phyloP scores from a whole-genome alignment of 2,797 vertebrate species.

The Hemitrygon akajei region DNA sequence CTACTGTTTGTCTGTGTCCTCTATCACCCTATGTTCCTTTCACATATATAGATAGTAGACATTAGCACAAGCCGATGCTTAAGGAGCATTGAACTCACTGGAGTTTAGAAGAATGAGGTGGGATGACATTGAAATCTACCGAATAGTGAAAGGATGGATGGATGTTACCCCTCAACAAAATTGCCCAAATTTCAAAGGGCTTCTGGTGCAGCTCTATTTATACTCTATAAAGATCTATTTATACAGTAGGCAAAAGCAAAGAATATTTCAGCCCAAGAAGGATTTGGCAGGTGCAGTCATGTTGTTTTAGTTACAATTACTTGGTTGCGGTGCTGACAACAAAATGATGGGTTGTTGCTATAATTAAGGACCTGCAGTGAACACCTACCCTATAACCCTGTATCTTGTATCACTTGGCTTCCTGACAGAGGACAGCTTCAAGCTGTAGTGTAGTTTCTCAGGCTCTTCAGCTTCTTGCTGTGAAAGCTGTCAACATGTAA shows the following conservation, averaged over 20 bases:
- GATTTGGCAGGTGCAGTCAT: not conserved
- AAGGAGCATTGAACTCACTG: not conserved
- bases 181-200: not conserved
- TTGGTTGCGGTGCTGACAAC: not conserved
- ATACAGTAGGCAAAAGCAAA: not conserved
- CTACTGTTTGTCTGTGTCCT: too few species aligned
- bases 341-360: not conserved
- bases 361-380: not conserved
- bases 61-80: not conserved
- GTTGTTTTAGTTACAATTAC: not conserved
- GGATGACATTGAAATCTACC: too few species aligned
- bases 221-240: not conserved
- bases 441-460: not conserved
- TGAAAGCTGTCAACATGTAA: not conserved
- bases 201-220: too few species aligned
- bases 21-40: too few species aligned
- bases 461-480: not conserved
- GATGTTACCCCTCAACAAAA: not conserved
- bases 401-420: not conserved
- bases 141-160: not conserved
- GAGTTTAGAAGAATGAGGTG: too few species aligned
- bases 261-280: not conserved
- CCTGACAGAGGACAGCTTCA: not conserved
- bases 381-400: not conserved
- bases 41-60: not conserved